Conservation (phyloP, 1,140 invertebrate genomes). For the Sarcophaga peregrina region DNA sequence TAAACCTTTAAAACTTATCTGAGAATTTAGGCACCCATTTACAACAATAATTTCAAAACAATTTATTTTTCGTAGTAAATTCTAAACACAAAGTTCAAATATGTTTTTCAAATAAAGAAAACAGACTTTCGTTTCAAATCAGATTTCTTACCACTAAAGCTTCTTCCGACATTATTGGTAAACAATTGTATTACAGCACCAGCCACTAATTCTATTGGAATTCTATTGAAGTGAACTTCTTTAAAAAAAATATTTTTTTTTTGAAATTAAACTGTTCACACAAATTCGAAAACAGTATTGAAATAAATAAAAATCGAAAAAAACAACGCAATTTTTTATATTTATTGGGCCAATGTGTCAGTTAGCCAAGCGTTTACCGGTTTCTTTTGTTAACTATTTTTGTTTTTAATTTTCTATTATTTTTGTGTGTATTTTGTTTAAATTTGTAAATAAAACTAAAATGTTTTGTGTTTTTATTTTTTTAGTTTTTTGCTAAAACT, state of each 20-base stretch:
- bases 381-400: background rate
- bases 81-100: too few species aligned
- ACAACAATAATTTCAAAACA: too few species aligned
- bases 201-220: background rate
- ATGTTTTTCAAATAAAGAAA: too few species aligned
- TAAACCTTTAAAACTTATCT: too few species aligned
- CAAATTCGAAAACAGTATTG: background rate
- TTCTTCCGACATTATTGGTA: slow-evolving; percentile 19
- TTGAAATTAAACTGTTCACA: background rate
- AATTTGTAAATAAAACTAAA: background rate
- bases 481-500: background rate
- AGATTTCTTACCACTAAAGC: slow-evolving; percentile 21
- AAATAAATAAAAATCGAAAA: background rate
- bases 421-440: slow-evolving; percentile 12
- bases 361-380: background rate
- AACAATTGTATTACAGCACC: background rate
- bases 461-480: slow-evolving; percentile 25
- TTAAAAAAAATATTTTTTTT: too few species aligned
- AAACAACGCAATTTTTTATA: background rate
- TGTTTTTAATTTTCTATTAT: background rate
- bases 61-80: too few species aligned
- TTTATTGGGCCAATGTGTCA: background rate
- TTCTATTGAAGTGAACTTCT: background rate
- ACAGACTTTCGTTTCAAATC: too few species aligned
- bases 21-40: too few species aligned